Conservation (phyloP, 2,797 vertebrate genomes). For the Cryptoblepharus egeriae region DNA sequence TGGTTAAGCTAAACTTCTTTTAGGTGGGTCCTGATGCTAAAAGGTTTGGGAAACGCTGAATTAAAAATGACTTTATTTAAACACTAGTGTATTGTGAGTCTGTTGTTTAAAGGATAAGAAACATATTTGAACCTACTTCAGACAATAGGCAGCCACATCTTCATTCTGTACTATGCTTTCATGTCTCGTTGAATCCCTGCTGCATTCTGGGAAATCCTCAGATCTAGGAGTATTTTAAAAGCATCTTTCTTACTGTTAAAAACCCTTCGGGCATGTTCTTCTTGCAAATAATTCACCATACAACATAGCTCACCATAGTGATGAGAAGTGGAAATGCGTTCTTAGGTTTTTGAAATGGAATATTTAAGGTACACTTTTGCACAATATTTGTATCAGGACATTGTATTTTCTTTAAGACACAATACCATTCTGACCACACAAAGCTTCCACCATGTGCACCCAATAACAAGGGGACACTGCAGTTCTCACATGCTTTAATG, state of each 20-base stretch:
- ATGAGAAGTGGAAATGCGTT: slow-evolving; percentile 18
- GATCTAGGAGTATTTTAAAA: slow-evolving; percentile 59
- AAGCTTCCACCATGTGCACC: neutral
- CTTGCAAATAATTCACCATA: slow-evolving; percentile 39
- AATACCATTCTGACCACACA: neutral
- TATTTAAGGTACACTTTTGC: slow-evolving; percentile 35
- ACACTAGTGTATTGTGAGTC: slow-evolving; percentile 45
- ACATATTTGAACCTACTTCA: slow-evolving; percentile 39
- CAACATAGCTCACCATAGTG: slow-evolving; percentile 25
- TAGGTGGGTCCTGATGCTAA: neutral
- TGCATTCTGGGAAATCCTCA: slow-evolving; percentile 47
- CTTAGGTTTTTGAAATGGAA: slow-evolving; percentile 40
- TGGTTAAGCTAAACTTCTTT: too few species aligned
- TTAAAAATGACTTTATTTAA: slow-evolving; percentile 9
- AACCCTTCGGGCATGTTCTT: slow-evolving; percentile 41
- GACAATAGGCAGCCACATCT: slow-evolving; percentile 46
- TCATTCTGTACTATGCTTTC: slow-evolving; percentile 55
- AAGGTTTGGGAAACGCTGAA: neutral
- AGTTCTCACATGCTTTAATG: neutral
- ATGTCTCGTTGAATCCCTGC: slow-evolving; percentile 39
- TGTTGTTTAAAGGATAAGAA: slow-evolving; percentile 37
- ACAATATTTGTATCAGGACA: slow-evolving; percentile 36
- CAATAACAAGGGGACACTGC: neutral
- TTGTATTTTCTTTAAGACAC: slow-evolving; percentile 31
- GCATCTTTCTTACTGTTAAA: slow-evolving; percentile 48